Evolutionary conservation across 2,113 vertebrate genomes (phyloP), one percentile per base, ranked within the genome.

Genomic region (Cervus canadensis): DNA sequence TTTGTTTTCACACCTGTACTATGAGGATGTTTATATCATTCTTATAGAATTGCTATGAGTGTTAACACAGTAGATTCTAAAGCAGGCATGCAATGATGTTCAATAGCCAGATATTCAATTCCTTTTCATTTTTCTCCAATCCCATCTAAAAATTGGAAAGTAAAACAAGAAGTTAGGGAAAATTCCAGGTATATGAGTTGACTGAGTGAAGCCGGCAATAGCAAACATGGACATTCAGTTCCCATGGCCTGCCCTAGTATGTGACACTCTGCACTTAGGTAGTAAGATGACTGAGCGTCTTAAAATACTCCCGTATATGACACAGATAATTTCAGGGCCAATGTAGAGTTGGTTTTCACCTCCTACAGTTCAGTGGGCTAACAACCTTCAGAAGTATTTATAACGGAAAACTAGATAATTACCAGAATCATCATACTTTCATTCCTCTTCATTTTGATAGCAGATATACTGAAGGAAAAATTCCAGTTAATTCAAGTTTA

Each of bases 391-490:
- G 59, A 92, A 94, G 14, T 60, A 40, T 13, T 86, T 96, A 45
- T 6, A 67, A 67, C 94, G 45, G 71, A 79, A 95, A 30, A 30
- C 17, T 89, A 85, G 95, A 54, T n/a, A 56, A 96, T 60, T 21
- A 4, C 25, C 52, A 79, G 23, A 92, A 43, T n/a, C 59, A 83
- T 87, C 45, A n/a, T 11, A 43, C 50, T 12, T 87, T 87, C 17
- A 94, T 95, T 40, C 62, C 97, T 97, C 52, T 33, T 92, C 87
- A 97, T 98, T 98, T 96, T 95, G 96, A 56, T 94, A 89, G 62
- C 25, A 86, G 8, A 94, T 96, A 87, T 83, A 3, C 43, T 79
- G 82, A 78, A 64, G 64, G 79, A 96, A 79, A 71, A 96, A 2
- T 81, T 57, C 71, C 33, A 25, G 86, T 98, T 95, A 21, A 89